These are phyloP conservation scores for Oryzias sinensis DNA, from an alignment of 2,797 vertebrate genomes.

Conservation along the genomic window DNA sequence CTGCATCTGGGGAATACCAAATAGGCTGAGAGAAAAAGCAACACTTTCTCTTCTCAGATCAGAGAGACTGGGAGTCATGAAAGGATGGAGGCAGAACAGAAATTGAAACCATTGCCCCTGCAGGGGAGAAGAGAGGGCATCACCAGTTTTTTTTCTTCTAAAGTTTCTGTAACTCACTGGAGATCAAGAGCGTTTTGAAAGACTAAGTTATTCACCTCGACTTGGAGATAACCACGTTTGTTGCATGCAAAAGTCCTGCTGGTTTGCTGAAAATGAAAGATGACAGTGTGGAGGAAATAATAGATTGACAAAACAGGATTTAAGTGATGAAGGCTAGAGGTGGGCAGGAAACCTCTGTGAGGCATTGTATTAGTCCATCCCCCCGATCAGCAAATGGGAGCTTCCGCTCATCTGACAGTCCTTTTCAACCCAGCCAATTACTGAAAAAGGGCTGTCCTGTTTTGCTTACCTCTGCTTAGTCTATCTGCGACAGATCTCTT, in stretches of 20 bases:
- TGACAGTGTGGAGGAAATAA: slow-evolving; percentile 32
- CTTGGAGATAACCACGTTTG: slow-evolving; percentile 46
- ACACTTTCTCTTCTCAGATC: slow-evolving; percentile 44
- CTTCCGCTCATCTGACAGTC: slow-evolving; percentile 34
- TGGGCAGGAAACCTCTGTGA: slow-evolving; percentile 34
- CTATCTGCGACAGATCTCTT: slow-evolving; percentile 47
- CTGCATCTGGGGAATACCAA: slow-evolving; percentile 57
- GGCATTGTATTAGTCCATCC: slow-evolving; percentile 8
- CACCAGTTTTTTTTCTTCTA: slow-evolving; percentile 8
- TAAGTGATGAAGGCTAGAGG: slow-evolving; percentile 42
- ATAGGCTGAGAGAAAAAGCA: slow-evolving; percentile 36
- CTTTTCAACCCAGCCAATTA: slow-evolving; percentile 58
- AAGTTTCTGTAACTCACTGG: slow-evolving; percentile 40
- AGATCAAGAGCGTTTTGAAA: slow-evolving; percentile 48
- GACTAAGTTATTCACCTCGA: slow-evolving; percentile 43
- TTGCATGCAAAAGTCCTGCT: slow-evolving; percentile 28
- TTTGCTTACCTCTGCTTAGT: slow-evolving; percentile 6
- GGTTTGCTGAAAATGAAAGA: slow-evolving; percentile 35
- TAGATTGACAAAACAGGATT: slow-evolving; percentile 40
- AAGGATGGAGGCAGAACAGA: slow-evolving; percentile 27
- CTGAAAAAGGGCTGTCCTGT: slow-evolving; percentile 25
- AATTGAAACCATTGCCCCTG: slow-evolving; percentile 36
- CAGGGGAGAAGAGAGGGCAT: slow-evolving; percentile 42
- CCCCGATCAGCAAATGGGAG: slow-evolving; percentile 32
- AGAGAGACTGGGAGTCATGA: slow-evolving; percentile 33